These are phyloP conservation scores for Poeciliopsis turneri DNA, from an alignment of 2,797 vertebrate species.

Conservation along the genomic window DNA sequence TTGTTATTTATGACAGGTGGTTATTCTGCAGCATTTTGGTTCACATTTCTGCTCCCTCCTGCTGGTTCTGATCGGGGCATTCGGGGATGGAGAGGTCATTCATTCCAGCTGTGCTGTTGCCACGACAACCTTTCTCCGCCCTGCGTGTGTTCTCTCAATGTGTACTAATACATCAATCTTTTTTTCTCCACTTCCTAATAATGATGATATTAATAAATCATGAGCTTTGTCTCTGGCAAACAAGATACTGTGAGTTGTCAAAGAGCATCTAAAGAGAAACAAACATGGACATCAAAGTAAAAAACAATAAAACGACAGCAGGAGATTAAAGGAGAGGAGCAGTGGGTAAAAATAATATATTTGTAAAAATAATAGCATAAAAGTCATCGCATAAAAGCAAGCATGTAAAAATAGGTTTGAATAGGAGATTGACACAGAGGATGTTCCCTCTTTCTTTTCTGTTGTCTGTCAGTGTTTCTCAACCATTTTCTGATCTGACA, in stretches of 20 bases:
- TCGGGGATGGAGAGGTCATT: conserved; percentile 28
- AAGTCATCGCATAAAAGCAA: conserved; percentile 45
- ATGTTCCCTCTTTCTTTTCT: conserved; percentile 5
- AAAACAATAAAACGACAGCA: conserved; percentile 27
- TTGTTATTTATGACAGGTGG: background rate
- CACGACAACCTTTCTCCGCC: conserved; percentile 44
- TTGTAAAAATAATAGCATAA: conserved; percentile 63
- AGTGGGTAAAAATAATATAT: conserved; percentile 61
- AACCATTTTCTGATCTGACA: conserved; percentile 47
- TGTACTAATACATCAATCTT: background rate
- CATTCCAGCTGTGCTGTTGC: conserved; percentile 47
- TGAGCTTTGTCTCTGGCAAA: conserved; percentile 9
- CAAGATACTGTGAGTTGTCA: conserved; percentile 24
- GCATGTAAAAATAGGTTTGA: conserved; percentile 55
- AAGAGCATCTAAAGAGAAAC: conserved; percentile 24
- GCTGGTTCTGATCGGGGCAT: conserved; percentile 5
- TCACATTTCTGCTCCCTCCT: background rate
- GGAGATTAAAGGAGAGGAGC: conserved; percentile 27
- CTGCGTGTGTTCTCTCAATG: background rate
- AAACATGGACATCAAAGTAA: conserved; percentile 43
- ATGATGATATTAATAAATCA: conserved; percentile 24
- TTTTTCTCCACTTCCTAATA: background rate
- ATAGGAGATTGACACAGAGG: conserved; percentile 30
- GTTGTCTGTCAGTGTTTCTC: conserved; percentile 20
- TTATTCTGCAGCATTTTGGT: background rate